These are phyloP conservation scores for Nibea coibor DNA, from an alignment of 2,113 vertebrate species.

Conservation along the genomic window DNA sequence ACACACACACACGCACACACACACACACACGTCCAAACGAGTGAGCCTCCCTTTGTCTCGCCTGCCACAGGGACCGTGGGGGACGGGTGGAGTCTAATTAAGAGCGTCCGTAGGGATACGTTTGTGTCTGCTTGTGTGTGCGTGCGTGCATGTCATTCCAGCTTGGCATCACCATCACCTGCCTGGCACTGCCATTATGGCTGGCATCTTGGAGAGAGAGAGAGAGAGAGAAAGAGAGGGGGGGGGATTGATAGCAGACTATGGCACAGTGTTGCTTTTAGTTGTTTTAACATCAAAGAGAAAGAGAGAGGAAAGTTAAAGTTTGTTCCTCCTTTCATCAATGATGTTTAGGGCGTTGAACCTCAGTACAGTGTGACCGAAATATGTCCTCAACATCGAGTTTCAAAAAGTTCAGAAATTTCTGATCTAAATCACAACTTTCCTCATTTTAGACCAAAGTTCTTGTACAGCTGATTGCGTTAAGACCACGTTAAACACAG, in stretches of 20 bases:
- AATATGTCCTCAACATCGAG: not conserved
- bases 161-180: constrained; percentile 85
- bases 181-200: constrained; percentile 80
- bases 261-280: constrained; percentile 29
- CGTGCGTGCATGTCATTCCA: constrained; percentile 78
- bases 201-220: constrained; percentile 70
- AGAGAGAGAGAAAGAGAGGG: constrained; percentile 9
- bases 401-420: not conserved
- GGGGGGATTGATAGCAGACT: constrained; percentile 31
- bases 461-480: not conserved
- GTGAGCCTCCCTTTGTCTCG: constrained; percentile 85
- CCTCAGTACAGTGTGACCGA: not conserved
- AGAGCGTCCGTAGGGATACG: constrained; percentile 83
- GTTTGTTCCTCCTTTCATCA: not conserved
- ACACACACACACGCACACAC: constrained; percentile 38
- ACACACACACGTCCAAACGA: constrained; percentile 77
- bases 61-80: constrained; percentile 81
- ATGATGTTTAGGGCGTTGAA: not conserved
- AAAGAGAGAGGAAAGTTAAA: constrained; percentile 9
- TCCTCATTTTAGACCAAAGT: not conserved
- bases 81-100: constrained; percentile 86
- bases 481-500: not conserved
- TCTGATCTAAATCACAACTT: not conserved
- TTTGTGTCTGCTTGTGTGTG: constrained; percentile 64
- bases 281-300: constrained; percentile 22